Conservation (phyloP, 2,888 invertebrate species). For the Aporophyla nigra region DNA sequence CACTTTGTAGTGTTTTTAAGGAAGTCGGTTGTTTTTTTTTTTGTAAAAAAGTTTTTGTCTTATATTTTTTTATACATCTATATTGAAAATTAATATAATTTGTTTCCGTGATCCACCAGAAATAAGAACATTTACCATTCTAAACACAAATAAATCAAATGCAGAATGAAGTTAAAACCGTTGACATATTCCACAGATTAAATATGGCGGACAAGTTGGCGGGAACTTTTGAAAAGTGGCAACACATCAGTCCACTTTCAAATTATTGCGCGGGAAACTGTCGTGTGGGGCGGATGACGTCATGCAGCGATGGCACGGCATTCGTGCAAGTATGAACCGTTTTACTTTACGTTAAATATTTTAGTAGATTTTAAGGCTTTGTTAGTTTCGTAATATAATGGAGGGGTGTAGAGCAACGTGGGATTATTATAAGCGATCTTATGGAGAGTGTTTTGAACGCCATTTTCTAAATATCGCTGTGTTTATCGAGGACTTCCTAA, state of each 20-base stretch:
- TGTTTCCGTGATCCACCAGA: neutral
- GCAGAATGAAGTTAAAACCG: slow-evolving; percentile 25
- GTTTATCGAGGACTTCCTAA: slow-evolving; percentile 1
- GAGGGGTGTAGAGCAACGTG: slow-evolving; percentile 22
- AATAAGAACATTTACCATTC: neutral
- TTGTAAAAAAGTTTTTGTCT: no score
- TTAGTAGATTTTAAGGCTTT: slow-evolving; percentile 47
- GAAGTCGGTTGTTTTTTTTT: no score
- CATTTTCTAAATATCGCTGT: slow-evolving; percentile 14
- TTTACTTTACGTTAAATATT: slow-evolving; percentile 52
- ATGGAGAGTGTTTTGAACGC: neutral
- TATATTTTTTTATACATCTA: no score
- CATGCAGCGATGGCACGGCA: slow-evolving; percentile 32
- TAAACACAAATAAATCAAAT: slow-evolving; percentile 9
- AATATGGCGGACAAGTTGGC: slow-evolving; percentile 57
- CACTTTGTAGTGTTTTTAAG: no score
- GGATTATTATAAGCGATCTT: slow-evolving; percentile 23
- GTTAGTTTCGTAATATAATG: slow-evolving; percentile 51
- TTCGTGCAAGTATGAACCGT: slow-evolving; percentile 22
- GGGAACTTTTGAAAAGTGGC: slow-evolving; percentile 70
- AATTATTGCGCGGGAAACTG: slow-evolving; percentile 63
- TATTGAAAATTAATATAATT: neutral
- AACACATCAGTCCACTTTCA: slow-evolving; percentile 72
- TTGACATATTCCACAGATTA: slow-evolving; percentile 53
- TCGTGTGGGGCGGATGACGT: slow-evolving; percentile 48